These are phyloP conservation scores for Ophioninae sp. DNA, from an alignment of 2,888 invertebrate genomes.

Conservation along the genomic window DNA sequence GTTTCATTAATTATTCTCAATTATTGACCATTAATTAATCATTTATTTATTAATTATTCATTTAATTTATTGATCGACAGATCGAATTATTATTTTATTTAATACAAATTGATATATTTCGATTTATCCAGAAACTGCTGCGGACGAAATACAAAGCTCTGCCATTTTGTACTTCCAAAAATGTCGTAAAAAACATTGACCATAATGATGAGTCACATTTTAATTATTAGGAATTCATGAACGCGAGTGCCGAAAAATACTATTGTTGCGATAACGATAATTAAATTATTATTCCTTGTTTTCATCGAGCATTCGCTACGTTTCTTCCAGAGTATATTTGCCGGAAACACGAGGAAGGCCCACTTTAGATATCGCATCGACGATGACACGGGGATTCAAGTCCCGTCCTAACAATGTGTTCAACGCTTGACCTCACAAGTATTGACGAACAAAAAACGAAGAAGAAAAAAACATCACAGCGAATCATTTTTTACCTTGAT, in stretches of 20 bases:
- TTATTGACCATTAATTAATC: no score
- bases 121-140: no score
- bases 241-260: neutral
- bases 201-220: no score
- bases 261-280: neutral
- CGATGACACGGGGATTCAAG: slow-evolving; percentile 85
- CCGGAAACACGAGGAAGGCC: slow-evolving; percentile 90
- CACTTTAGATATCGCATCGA: slow-evolving; percentile 85
- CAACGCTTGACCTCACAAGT: slow-evolving; percentile 43
- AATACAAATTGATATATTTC: no score
- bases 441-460: neutral
- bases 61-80: no score
- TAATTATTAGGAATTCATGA: no score
- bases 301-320: neutral
- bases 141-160: no score
- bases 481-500: slow-evolving; percentile 17
- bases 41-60: no score
- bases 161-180: no score
- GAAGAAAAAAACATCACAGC: slow-evolving; percentile 2
- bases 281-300: neutral
- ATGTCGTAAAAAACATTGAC: no score
- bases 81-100: no score
- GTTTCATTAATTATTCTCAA: neutral
- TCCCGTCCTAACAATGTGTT: slow-evolving; percentile 79
- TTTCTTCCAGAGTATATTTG: slow-evolving; percentile 84